Base-by-base conservation (phyloP, 2,888 invertebrate species). In the Gonocerus acuteangulatus region DNA sequence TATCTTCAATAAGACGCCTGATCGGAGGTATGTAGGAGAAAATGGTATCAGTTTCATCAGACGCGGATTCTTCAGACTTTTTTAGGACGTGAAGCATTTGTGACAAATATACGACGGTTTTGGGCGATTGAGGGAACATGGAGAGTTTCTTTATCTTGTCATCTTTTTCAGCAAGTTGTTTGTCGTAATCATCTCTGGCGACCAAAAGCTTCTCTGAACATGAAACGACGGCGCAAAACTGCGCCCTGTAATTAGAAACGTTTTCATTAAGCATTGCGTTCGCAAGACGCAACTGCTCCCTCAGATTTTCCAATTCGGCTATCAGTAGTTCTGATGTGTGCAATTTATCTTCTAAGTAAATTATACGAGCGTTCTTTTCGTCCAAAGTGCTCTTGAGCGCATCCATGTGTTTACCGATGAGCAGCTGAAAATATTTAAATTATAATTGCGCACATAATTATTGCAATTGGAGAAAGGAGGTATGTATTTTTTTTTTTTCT, bases 291-390 rank as follows among this genome's bases (percentile, higher is more conserved):
- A 44, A 44, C 15, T 42, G 15, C 19, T 56, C 32, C 15, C 44
- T 56, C 42, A 42, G 9, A 7, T 42, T 56, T 56, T 56, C 44
- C 44, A 56, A 23, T 19, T 56, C 56, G 1, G 16, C 16, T 4
- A 56, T 23, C 15, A 56, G 27, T 13, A 23, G 19, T 45, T 56
- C 56, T 4, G 44, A 45, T 13, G 9, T 21, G 11, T 56, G 45
- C 2, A 56, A 11, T 19, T 19, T 27, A 15, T 56, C 45, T 45
- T 56, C 56, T 23, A 56, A 56, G 6, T 27, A 32, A 11, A 18
- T 15, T 6, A 56, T 19, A 13, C 22, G 22, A 16, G 2, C 16
- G 2, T 7, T 9, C 32, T 56, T 56, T 23, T 56, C 56, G 16
- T 56, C 7, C 9, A 56, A 45, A 6, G 45, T 13, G 19, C n/a